Conservation (phyloP, 1,140 invertebrate genomes). For the Tribolium castaneum region DNA sequence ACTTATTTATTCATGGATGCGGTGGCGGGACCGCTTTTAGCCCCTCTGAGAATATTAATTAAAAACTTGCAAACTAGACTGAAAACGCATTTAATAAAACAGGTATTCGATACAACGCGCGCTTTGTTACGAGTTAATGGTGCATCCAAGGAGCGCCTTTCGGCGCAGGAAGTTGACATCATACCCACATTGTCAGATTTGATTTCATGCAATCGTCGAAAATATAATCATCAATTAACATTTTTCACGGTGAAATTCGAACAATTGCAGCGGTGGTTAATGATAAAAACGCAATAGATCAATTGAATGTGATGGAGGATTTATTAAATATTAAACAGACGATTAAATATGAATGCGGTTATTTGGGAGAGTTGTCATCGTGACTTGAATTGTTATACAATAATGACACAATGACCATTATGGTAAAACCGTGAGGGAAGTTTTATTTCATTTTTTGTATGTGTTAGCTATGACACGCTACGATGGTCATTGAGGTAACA, state of each 20-base stretch:
- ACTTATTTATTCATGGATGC: slow-evolving; percentile 39
- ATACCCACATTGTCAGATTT: slow-evolving; percentile 39
- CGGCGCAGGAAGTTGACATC: slow-evolving; percentile 42
- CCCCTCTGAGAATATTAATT: slow-evolving; percentile 15
- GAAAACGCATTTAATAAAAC: not conserved
- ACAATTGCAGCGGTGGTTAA: not conserved
- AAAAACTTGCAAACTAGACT: not conserved
- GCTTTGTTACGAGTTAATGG: slow-evolving; percentile 29
- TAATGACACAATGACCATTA: slow-evolving; percentile 36
- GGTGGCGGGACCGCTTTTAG: slow-evolving; percentile 26
- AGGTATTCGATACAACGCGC: not conserved
- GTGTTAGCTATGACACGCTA: slow-evolving; percentile 19
- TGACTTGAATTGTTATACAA: slow-evolving; percentile 32
- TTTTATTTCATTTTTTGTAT: slow-evolving; percentile 28
- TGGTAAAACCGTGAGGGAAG: slow-evolving; percentile 10
- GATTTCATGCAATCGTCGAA: slow-evolving; percentile 34
- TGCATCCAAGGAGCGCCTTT: slow-evolving; percentile 34
- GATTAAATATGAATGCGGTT: slow-evolving; percentile 42
- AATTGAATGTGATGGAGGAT: slow-evolving; percentile 27
- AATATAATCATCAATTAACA: not conserved
- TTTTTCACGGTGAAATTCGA: slow-evolving; percentile 1
- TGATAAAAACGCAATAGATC: slow-evolving; percentile 38
- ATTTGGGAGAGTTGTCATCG: slow-evolving; percentile 34
- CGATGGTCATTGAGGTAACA: slow-evolving; percentile 32
- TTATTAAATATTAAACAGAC: slow-evolving; percentile 38